phyloP scores from a whole-genome alignment of 2,797 vertebrate species.

The Coreius guichenoti region DNA sequence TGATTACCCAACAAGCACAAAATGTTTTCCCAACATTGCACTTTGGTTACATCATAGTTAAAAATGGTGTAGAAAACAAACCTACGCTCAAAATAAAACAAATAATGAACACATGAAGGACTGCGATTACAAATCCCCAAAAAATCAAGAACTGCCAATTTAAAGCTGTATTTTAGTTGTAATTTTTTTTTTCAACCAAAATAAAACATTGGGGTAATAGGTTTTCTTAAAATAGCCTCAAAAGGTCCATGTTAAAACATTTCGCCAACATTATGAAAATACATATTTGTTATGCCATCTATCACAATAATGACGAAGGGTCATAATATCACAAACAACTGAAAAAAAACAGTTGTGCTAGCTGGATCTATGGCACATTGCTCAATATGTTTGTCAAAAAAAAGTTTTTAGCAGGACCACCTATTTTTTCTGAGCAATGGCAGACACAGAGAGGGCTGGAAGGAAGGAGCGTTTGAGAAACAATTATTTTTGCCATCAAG shows the following conservation, averaged over 20 bases:
- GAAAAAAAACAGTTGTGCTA: background rate
- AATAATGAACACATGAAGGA: background rate
- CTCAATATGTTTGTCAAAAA: background rate
- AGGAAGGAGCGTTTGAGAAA: background rate
- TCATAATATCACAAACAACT: background rate
- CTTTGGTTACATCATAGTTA: slow-evolving; percentile 18
- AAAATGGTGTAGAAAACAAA: background rate
- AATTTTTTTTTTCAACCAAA: background rate
- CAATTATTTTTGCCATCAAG: background rate
- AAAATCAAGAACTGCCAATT: background rate
- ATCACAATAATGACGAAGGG: background rate
- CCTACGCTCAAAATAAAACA: background rate
- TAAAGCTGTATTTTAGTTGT: background rate
- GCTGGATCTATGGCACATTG: background rate
- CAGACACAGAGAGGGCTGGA: background rate
- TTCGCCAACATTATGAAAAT: background rate
- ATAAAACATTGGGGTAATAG: background rate
- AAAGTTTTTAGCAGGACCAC: background rate
- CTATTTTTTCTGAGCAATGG: background rate
- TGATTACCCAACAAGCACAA: background rate
- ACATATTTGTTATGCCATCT: background rate
- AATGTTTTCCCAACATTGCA: background rate
- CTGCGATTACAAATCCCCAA: background rate
- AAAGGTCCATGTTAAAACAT: background rate
- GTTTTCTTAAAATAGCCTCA: background rate